Percentiles rank a stretch among this genome's conserved stretches.
Evolutionary conservation across 2,113 vertebrate species (phyloP).

Genomic region (Pelecanus crispus): DNA sequence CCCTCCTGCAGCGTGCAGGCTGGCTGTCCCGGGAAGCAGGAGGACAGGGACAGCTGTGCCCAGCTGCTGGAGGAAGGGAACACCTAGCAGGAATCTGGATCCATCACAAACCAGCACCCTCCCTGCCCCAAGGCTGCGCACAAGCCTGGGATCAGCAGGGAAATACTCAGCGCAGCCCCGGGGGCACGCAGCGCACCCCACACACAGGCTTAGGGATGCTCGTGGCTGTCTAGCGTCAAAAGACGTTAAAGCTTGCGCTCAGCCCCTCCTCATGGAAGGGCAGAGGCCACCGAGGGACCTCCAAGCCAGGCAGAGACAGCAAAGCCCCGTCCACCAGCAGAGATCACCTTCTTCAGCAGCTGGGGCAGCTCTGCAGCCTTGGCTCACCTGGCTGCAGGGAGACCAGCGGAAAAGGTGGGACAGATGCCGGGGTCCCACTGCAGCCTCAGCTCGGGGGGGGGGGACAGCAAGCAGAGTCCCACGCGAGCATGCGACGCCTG

Average conservation of each 20-base stretch:
- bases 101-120: not conserved
- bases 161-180: not conserved
- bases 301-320: not conserved
- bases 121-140: not conserved
- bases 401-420: not conserved
- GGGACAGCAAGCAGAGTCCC: too few species aligned
- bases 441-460: not conserved
- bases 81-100: not conserved
- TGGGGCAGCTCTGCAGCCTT: not conserved
- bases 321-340: not conserved
- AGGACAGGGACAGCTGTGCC: too few species aligned
- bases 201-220: too few species aligned
- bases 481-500: rapidly evolving
- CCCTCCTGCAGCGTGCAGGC: not conserved
- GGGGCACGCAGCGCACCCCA: not conserved
- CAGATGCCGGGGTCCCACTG: rapidly evolving
- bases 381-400: not conserved
- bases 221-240: rapidly evolving
- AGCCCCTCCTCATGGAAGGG: not conserved
- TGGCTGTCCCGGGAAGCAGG: not conserved
- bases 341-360: not conserved
- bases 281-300: not conserved
- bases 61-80: not conserved
- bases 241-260: not conserved
- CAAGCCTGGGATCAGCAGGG: too few species aligned